These are phyloP conservation scores for Chloebia gouldiae DNA, from an alignment of 2,113 vertebrate species.

Conservation along the genomic window DNA sequence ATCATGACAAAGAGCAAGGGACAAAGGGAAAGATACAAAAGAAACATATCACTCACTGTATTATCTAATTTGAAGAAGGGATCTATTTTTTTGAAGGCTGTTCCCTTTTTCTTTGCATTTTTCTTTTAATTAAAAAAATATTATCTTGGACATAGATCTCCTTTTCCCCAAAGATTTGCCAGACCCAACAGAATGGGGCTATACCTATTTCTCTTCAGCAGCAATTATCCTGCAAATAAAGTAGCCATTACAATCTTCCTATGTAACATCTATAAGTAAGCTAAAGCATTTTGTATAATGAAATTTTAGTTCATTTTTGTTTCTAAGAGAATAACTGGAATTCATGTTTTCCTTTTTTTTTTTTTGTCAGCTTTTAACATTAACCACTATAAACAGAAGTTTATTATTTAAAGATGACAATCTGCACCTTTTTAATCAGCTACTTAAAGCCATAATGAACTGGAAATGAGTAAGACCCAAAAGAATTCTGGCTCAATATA, in stretches of 20 bases:
- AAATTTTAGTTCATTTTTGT: neutral
- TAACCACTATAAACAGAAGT: neutral
- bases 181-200: neutral
- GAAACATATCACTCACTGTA: neutral
- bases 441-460: neutral
- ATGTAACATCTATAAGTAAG: neutral
- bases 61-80: neutral
- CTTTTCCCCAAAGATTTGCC: neutral
- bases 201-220: neutral
- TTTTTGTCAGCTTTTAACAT: neutral
- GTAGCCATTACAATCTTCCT: neutral
- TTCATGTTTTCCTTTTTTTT: neutral
- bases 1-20: neutral
- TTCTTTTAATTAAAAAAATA: neutral
- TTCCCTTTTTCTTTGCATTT: neutral
- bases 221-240: neutral
- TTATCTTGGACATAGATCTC: neutral
- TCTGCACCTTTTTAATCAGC: neutral
- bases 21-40: neutral
- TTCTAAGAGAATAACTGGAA: neutral
- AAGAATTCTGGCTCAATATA: neutral
- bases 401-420: neutral
- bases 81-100: neutral
- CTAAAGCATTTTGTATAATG: neutral
- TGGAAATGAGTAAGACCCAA: neutral